A percentile compares a stretch with the other conserved stretches of the same genome.
Conservation (phyloP, 1,140 invertebrate species). For the Chionoecetes opilio region DNA sequence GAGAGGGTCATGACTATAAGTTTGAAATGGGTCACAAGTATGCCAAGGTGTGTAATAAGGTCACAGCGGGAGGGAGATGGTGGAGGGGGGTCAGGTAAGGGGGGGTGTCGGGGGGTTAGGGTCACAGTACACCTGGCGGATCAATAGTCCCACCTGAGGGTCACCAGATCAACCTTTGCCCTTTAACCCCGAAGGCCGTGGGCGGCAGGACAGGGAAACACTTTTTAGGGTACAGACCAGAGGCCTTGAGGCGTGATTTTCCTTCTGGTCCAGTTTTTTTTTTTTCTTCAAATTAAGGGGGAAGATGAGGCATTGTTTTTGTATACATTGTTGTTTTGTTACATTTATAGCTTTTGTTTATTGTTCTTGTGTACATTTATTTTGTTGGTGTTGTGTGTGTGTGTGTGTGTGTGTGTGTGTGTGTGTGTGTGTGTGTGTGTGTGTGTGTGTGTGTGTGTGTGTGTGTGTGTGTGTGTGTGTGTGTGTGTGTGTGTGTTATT, state of each 20-base stretch:
- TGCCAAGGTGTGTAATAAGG: not conserved
- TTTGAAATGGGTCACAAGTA: too few species aligned
- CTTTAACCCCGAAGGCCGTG: not conserved
- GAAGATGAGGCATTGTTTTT: not conserved
- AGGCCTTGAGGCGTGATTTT: not conserved
- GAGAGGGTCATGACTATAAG: too few species aligned
- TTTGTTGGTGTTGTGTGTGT: not conserved
- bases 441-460: not conserved
- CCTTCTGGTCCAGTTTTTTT: not conserved
- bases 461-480: conserved; percentile 27
- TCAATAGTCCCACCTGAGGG: conserved; percentile 11
- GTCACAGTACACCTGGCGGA: conserved; percentile 8
- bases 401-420: too few species aligned
- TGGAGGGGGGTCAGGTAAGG: not conserved
- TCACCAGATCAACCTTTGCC: not conserved
- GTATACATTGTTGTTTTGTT: not conserved
- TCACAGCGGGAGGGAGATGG: not conserved
- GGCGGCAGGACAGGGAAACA: not conserved
- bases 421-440: too few species aligned
- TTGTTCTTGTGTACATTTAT: not conserved
- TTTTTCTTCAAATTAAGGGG: not conserved
- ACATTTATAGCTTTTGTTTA: not conserved
- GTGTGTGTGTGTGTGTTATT: not conserved
- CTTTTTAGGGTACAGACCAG: not conserved
- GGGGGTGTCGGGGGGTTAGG: not conserved